Base-by-base conservation (phyloP, 2,113 vertebrate species). In the Nettapus auritus region DNA sequence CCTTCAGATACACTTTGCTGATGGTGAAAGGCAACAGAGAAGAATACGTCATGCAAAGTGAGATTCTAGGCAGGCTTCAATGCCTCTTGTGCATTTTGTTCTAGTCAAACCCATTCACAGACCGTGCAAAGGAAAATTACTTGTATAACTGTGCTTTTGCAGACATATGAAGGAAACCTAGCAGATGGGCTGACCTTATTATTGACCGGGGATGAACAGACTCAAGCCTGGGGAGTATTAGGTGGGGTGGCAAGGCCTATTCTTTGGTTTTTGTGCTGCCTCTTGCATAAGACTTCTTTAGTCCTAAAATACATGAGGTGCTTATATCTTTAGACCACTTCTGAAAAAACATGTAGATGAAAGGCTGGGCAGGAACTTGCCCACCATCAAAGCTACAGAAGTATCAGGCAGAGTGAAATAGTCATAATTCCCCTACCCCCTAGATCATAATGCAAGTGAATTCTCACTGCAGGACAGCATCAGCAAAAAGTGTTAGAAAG, bases 141-240 rank as follows among this genome's bases (percentile, higher is more conserved):
- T 92, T 88, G 83, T 90, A 34, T 93, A 93, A 94, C 34, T 88
- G 69, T 84, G 20, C 64, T 88, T 84, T 52, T 75, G 11, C 42
- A 94, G 86, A 60, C 77, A 33, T 42, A 83, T 67, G 64, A 46
- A 1, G 86, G 86, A 88, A 94, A 71, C 77, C 73, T 59, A 86
- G 34, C 90, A 95, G 90, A 91, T 95, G 96, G 89, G 86, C 77
- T 75, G 42, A 4, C 90, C 90, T 95, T 89, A 93, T 90, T 95
- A 86, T 83, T 36, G 0, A 34, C 48, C 74, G 86, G 66, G 42
- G 56, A 63, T 84, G 92, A 95, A 68, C 94, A 94, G 94, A 93
- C 76, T 50, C 3, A 13, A 96, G 93, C 90, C 70, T 56, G 3
- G 52, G 46, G 77, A 86, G 74, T 64, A 59, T 84, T 85, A 88